phyloP scores from a whole-genome alignment of 2,888 invertebrate species.

The Alloscopus bannaensis region DNA sequence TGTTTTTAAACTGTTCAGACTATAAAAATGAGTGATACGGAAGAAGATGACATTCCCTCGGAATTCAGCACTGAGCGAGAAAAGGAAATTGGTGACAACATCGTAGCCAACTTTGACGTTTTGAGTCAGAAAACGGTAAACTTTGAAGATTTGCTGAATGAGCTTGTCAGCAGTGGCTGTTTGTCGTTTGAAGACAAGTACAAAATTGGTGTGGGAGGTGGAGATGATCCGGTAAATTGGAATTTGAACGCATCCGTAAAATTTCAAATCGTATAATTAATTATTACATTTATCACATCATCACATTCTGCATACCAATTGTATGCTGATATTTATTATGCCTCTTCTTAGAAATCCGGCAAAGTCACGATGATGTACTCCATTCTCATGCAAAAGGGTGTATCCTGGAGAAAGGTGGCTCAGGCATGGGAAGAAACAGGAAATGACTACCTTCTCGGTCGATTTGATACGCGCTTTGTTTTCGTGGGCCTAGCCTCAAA shows the following conservation, averaged over 20 bases:
- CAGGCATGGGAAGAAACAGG: conserved; percentile 64
- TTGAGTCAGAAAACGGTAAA: conserved; percentile 62
- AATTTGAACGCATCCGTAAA: too few species aligned
- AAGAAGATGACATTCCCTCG: conserved; percentile 42
- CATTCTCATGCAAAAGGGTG: conserved; percentile 50
- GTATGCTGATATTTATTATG: background rate
- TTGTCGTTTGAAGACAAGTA: conserved; percentile 65
- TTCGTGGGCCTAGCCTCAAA: conserved; percentile 59
- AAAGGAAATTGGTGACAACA: conserved; percentile 45
- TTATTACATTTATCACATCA: conserved; percentile 7
- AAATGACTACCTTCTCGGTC: conserved; percentile 59
- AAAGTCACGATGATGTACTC: conserved; percentile 55
- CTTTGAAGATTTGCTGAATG: conserved; percentile 63
- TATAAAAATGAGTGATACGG: conserved; percentile 54
- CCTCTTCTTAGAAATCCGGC: conserved; percentile 35
- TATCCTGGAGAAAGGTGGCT: conserved; percentile 55
- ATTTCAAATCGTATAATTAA: background rate
- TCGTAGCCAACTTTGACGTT: conserved; percentile 47
- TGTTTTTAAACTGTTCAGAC: too few species aligned
- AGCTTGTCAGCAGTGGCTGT: conserved; percentile 57
- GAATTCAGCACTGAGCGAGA: conserved; percentile 50
- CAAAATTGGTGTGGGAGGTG: conserved; percentile 58
- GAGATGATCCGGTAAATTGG: conserved; percentile 55
- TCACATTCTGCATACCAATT: too few species aligned
- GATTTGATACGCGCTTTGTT: conserved; percentile 62